These are phyloP conservation scores for Lipotes vexillifer DNA, from an alignment of 2,113 vertebrate species.

Conservation along the genomic window DNA sequence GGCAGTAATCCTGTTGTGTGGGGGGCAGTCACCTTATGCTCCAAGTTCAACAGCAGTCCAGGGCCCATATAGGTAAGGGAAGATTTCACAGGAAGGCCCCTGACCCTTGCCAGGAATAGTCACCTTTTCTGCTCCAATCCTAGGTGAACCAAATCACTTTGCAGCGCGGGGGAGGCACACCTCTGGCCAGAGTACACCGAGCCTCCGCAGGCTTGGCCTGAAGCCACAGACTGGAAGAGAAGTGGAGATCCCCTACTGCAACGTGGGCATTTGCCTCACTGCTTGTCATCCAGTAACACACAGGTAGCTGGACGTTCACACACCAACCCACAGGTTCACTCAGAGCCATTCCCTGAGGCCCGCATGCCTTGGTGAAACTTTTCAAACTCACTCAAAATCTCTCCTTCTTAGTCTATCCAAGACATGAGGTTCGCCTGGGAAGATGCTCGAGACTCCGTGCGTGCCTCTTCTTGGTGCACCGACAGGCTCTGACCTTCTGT, in stretches of 20 bases:
- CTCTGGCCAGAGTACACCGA: fast-evolving
- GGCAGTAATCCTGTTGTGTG: not conserved
- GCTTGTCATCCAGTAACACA: not conserved
- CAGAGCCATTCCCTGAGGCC: no score
- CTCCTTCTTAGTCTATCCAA: not conserved
- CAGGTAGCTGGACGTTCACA: not conserved
- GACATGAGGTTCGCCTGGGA: not conserved
- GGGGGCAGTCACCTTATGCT: not conserved
- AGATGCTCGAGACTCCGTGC: not conserved
- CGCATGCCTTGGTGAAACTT: not conserved
- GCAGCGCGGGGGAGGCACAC: not conserved
- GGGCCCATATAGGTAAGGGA: not conserved
- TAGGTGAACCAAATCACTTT: not conserved
- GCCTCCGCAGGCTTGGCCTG: not conserved
- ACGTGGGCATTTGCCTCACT: not conserved
- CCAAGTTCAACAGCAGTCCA: not conserved
- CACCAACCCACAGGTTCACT: not conserved
- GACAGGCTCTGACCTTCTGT: not conserved
- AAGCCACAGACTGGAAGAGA: not conserved
- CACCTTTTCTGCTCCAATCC: not conserved
- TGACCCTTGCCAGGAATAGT: not conserved
- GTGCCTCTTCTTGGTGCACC: not conserved
- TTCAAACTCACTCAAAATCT: not conserved
- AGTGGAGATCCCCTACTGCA: not conserved
- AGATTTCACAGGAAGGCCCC: not conserved